A percentile compares a stretch with the other conserved stretches of the same genome.
phyloP scores from a whole-genome alignment of 2,888 invertebrate species.

The Eupithecia subfuscata region DNA sequence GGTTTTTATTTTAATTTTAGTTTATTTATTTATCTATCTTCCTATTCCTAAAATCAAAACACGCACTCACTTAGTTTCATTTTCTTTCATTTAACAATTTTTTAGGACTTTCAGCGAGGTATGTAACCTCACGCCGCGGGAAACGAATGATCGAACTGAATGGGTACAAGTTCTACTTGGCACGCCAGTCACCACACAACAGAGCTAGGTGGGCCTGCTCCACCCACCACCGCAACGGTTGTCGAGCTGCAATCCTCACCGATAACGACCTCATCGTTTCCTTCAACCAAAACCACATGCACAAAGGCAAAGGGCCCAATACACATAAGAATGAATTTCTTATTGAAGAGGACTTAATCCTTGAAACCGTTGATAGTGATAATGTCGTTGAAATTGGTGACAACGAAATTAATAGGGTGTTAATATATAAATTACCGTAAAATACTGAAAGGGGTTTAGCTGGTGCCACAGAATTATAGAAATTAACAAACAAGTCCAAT shows the following conservation, averaged over 20 bases:
- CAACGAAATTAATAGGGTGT: conserved; percentile 10
- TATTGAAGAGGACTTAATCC: conserved; percentile 19
- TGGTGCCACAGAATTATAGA: too few relatives aligned
- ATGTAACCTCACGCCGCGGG: conserved; percentile 47
- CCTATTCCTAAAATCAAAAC: too few relatives aligned
- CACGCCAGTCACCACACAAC: conserved; percentile 44
- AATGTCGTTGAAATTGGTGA: conserved; percentile 12
- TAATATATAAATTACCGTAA: too few relatives aligned
- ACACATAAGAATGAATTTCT: not conserved
- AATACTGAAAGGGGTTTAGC: too few relatives aligned
- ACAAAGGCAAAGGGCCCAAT: conserved; percentile 30
- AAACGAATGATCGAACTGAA: conserved; percentile 47
- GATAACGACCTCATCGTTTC: conserved; percentile 52
- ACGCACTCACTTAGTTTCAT: too few relatives aligned
- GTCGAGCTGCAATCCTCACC: conserved; percentile 57
- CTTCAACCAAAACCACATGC: conserved; percentile 46
- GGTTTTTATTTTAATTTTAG: too few relatives aligned
- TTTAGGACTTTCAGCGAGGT: conserved; percentile 43
- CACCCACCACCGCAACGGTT: conserved; percentile 58
- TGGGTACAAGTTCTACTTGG: conserved; percentile 56
- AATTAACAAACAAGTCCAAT: too few relatives aligned
- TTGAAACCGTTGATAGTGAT: conserved; percentile 24
- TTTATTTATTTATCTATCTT: too few relatives aligned
- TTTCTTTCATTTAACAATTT: not conserved
- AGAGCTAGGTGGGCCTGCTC: conserved; percentile 62